Evolutionary conservation across 2,113 vertebrate genomes (phyloP).

Genomic region (Anas platyrhynchos): DNA sequence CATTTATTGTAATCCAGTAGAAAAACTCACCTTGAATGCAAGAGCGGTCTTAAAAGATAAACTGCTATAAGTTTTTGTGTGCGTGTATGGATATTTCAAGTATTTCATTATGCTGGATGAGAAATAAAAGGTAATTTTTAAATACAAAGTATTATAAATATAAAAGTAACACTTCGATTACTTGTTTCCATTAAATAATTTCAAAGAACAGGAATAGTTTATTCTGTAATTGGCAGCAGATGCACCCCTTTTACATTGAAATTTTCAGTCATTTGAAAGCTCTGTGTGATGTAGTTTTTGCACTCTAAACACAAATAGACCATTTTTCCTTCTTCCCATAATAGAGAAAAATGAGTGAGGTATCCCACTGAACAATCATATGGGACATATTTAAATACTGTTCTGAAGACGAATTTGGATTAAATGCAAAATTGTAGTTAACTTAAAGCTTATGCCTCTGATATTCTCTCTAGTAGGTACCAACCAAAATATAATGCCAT

Average conservation of each 20-base stretch:
- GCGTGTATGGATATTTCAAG: background rate
- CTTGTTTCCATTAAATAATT: background rate
- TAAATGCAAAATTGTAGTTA: background rate
- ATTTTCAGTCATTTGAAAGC: conserved; percentile 6
- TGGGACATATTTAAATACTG: background rate
- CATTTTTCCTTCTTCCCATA: background rate
- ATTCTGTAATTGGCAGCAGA: background rate
- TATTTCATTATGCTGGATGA: background rate
- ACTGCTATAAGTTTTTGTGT: background rate
- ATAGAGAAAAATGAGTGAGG: background rate
- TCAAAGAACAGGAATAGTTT: background rate
- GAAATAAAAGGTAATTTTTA: background rate
- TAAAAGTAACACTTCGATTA: background rate
- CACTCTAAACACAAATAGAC: background rate
- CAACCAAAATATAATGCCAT: background rate
- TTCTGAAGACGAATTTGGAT: background rate
- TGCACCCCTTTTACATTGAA: background rate
- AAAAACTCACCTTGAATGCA: background rate
- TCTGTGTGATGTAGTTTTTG: background rate
- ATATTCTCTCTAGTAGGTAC: background rate
- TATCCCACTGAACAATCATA: background rate
- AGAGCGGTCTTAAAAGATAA: background rate
- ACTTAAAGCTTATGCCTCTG: background rate
- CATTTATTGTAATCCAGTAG: background rate
- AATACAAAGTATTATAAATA: background rate